phyloP scores from a whole-genome alignment of 2,113 vertebrate species.

The Chlorodrepanis virens region DNA sequence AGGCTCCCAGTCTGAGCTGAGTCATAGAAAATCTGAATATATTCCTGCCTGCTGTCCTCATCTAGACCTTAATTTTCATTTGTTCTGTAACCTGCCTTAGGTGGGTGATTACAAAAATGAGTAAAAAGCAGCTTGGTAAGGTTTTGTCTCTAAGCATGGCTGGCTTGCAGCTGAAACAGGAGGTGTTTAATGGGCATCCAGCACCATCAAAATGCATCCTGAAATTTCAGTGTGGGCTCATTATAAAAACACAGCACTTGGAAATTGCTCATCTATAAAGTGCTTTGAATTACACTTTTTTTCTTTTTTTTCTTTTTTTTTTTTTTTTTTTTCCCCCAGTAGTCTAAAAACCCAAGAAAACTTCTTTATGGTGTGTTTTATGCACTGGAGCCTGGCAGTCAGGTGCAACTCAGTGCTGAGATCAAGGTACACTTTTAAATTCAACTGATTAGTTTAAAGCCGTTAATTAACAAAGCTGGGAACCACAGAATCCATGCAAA shows the following conservation, averaged over 20 bases:
- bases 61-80: background rate
- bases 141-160: background rate
- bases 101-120: background rate
- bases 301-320: background rate
- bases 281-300: background rate
- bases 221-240: background rate
- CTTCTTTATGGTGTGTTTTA: background rate
- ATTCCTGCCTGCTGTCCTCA: background rate
- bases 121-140: background rate
- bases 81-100: background rate
- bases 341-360: background rate
- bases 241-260: background rate
- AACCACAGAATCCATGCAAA: background rate
- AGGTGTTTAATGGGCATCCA: background rate
- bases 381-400: background rate
- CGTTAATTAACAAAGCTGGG: background rate
- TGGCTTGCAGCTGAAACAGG: background rate
- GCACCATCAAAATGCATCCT: background rate
- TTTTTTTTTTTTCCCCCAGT: background rate
- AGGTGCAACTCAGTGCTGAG: background rate
- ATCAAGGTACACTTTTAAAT: background rate
- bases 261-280: background rate
- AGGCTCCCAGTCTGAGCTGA: background rate
- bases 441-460: background rate
- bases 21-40: background rate